A percentile compares a stretch with the other conserved stretches of the same genome.
These are phyloP conservation scores for Vulpes vulpes DNA, from an alignment of 2,113 vertebrate genomes.

Conservation along the genomic window DNA sequence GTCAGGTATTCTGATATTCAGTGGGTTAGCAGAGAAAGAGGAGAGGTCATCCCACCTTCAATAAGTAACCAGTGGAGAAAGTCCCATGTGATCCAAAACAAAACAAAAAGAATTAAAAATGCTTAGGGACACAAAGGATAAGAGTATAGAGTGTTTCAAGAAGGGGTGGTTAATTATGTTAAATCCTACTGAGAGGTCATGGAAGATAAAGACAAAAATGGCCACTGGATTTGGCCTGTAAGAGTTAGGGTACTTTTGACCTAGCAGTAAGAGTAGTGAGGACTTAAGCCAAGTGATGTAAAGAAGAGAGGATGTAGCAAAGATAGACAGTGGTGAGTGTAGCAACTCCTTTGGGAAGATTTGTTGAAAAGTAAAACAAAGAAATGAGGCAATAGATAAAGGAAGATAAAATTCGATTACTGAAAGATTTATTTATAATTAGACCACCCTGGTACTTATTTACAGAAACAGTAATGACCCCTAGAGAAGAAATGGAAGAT, in stretches of 20 bases:
- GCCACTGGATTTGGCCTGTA: neutral
- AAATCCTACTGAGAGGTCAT: neutral
- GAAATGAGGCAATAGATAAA: neutral
- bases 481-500: neutral
- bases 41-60: neutral
- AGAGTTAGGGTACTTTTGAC: neutral
- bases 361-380: neutral
- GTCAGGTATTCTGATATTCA: neutral
- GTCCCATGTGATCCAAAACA: no score
- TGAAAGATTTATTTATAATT: neutral
- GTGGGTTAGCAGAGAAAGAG: neutral
- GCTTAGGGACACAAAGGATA: neutral
- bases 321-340: fast-evolving
- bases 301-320: neutral
- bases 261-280: neutral
- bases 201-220: neutral
- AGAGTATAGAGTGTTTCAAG: neutral
- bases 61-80: neutral
- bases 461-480: neutral
- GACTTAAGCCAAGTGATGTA: neutral
- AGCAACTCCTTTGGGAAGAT: neutral
- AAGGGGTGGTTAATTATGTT: no score
- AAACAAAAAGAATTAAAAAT: no score
- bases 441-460: neutral
- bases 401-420: neutral